Evolutionary conservation across 2,888 invertebrate genomes (phyloP).

Genomic region (Thumatha senex): DNA sequence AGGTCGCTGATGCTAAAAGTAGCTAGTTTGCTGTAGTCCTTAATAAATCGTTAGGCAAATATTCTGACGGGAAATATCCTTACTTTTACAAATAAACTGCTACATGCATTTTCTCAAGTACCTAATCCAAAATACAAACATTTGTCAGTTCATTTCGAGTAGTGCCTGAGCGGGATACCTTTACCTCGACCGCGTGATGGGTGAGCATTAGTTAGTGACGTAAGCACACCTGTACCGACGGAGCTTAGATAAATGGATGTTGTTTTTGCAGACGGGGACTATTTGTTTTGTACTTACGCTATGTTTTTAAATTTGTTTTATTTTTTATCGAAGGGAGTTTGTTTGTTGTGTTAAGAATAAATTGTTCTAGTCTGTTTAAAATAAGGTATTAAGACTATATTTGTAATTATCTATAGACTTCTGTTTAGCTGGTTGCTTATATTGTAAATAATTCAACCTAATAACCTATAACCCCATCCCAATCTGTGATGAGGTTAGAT

Average conservation of each 20-base stretch:
- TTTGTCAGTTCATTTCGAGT: constrained; percentile 5
- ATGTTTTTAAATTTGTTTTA: constrained; percentile 9
- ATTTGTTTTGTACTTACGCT: constrained; percentile 4
- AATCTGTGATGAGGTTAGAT: too few species aligned
- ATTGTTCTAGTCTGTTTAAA: background rate
- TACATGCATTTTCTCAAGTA: background rate
- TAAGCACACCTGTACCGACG: constrained; percentile 34
- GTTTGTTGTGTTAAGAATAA: background rate
- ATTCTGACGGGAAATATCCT: too few species aligned
- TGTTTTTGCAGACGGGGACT: constrained; percentile 24
- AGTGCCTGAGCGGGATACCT: constrained; percentile 6
- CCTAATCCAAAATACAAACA: too few species aligned
- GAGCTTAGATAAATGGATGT: constrained; percentile 34
- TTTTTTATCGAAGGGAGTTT: background rate
- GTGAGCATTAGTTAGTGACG: constrained; percentile 36
- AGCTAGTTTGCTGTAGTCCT: too few species aligned
- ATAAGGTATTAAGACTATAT: too few species aligned
- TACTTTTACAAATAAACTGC: too few species aligned
- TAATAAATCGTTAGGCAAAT: too few species aligned
- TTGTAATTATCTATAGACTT: too few species aligned
- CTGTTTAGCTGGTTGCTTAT: too few species aligned
- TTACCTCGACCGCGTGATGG: constrained; percentile 34
- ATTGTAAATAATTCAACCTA: too few species aligned
- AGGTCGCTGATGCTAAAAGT: too few species aligned
- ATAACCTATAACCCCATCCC: too few species aligned